Base-by-base conservation (phyloP, 2,113 vertebrate genomes). In the Nyctereutes procyonoides region DNA sequence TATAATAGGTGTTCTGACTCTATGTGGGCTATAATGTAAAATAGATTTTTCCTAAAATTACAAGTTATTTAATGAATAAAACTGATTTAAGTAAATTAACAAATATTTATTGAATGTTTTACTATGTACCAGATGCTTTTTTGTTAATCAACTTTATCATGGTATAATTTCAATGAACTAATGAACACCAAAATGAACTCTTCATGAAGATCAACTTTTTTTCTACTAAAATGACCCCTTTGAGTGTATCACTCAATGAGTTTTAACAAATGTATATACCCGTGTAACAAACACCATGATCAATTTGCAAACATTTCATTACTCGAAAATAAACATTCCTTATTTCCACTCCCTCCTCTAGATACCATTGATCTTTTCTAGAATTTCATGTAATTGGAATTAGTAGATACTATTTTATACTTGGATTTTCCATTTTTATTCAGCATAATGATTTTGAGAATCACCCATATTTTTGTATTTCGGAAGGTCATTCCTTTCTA, bases 1-100 rank as follows among this genome's bases (percentile, higher is more conserved):
- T 16, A 6, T 48, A 14, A 35, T 80, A 14, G 88, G 16, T 84
- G n/a, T 77, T 77, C 8, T 56, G 43, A 28, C 10, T n/a, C 16
- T 94, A 26, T 28, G 35, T 55, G 15, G 17, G 19, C 19, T 74
- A 73, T 38, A 16, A 19, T 35, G 8, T 38, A 82, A 96, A 88
- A 58, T 30, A 63, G 22, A 53, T 53, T 65, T 53, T 80, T 91
- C 10, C 24, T 60, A 81, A 65, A 90, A 48, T 90, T 73, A 22
- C 9, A 81, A 90, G 48, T 86, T 73, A 88, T 56, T 86, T 91
- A 51, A 74, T 38, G 15, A 96, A 81, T 81, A 51, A 87, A 96
- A 28, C 16, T 80, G 8, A 79, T 53, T 62, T 51, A 82, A 77
- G 9, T 79, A 35, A 16, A 62, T 77, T 87, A 17, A n/a, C 69